Evolutionary conservation across 2,888 invertebrate genomes (phyloP), one percentile per base, ranked within the genome.

Genomic region (Phyllotreta cruciferae): DNA sequence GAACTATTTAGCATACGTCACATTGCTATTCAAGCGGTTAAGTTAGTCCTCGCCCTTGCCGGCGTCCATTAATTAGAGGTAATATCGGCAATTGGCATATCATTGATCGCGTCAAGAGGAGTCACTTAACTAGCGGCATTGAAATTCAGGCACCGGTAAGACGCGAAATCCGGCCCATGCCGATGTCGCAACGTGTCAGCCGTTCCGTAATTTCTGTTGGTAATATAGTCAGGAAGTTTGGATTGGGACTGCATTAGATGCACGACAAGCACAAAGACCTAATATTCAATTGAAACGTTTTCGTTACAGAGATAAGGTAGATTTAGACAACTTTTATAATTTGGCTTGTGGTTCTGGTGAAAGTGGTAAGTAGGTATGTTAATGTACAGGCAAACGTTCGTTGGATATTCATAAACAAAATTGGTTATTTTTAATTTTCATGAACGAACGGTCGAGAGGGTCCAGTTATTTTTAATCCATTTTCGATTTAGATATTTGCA

Each of bases 111-210:
- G 52, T 52, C 52, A 52, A 10, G 52, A 11, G 52, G 8, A 52
- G 11, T 52, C 38, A 5, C 11, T 52, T 37, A 52, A 52, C 37
- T 9, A 52, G 37, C 38, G 13, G 13, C 35, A 37, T 37, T 52
- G 50, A 49, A 58, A 34, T 50, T 39, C 11, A 38, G 58, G 34
- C 9, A 9, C 10, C 38, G 24, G 9, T 6, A 34, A 42, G 39
- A 49, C n/a, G 34, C 50, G 10, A 44, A 50, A 58, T 50, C 58
- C 58, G 49, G 50, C 50, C 50, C 50, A 39, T 35, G 37, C 36
- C 50, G 8, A 14, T 58, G 50, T 58, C 50, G 50, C 35, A 50
- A 14, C 24, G 56, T 56, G 45, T 56, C 45, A 45, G 8, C 45
- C 45, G 13, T 36, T 13, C 44, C 14, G 56, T 56, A 37, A 45